phyloP scores from a whole-genome alignment of 2,797 vertebrate genomes.

The Sphenodon punctatus region DNA sequence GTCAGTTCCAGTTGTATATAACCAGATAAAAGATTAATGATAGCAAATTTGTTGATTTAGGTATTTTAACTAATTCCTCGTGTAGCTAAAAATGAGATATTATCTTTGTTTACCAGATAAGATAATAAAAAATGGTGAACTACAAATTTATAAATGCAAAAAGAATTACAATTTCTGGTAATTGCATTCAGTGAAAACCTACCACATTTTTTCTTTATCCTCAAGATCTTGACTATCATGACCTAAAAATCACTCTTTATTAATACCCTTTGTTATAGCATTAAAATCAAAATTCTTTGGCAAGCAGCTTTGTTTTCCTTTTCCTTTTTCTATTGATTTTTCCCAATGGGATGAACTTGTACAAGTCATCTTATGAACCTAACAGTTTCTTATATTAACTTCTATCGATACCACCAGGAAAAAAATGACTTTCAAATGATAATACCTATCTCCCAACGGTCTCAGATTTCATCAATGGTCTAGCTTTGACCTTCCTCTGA shows the following conservation, averaged over 20 bases:
- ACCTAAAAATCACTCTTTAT: background rate
- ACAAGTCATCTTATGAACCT: background rate
- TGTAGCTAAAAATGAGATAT: background rate
- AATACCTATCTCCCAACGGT: too few relatives aligned
- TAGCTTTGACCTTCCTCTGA: too few relatives aligned
- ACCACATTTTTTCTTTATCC: background rate
- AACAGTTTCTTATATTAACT: background rate
- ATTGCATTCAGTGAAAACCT: background rate
- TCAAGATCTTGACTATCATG: background rate
- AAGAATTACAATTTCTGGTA: fast-evolving
- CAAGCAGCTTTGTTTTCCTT: background rate
- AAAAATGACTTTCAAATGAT: background rate
- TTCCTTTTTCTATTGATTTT: background rate
- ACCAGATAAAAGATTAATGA: too few relatives aligned
- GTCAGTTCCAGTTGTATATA: too few relatives aligned
- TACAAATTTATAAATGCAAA: background rate
- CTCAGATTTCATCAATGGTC: too few relatives aligned
- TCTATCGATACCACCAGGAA: background rate
- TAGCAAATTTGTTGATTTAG: background rate
- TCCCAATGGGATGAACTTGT: background rate
- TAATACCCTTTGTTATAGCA: background rate
- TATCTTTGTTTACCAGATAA: background rate
- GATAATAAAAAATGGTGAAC: background rate
- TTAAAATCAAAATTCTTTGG: background rate
- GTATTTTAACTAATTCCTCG: background rate